These are phyloP conservation scores for Dioctria rufipes DNA, from an alignment of 2,888 invertebrate species.

Conservation along the genomic window DNA sequence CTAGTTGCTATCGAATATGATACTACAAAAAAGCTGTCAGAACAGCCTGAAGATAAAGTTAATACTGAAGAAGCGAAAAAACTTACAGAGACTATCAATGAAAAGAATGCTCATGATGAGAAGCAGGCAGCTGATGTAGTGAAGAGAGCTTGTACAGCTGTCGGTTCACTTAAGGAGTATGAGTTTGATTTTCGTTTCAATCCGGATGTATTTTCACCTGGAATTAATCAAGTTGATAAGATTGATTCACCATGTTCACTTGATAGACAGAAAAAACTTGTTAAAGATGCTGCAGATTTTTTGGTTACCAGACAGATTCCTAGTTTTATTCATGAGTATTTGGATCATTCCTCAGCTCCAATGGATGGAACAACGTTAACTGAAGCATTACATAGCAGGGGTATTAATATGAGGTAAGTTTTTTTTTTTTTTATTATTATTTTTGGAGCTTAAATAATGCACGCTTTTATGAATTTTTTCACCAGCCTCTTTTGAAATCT, in stretches of 20 bases:
- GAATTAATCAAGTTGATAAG: constrained; percentile 85
- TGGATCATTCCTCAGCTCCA: constrained; percentile 93
- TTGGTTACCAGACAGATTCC: constrained; percentile 95
- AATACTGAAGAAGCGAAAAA: constrained; percentile 92
- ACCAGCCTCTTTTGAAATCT: not conserved
- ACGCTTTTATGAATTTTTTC: too few species aligned
- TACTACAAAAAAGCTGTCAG: constrained; percentile 63
- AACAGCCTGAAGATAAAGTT: constrained; percentile 72
- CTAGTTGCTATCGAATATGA: constrained; percentile 61
- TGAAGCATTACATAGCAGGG: constrained; percentile 94
- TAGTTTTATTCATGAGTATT: constrained; percentile 90
- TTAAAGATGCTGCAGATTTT: constrained; percentile 97
- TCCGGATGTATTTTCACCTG: constrained; percentile 97
- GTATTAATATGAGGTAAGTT: constrained; percentile 86
- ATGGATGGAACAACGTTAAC: constrained; percentile 95
- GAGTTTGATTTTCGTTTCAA: constrained; percentile 99
- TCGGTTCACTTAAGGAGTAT: constrained; percentile 94
- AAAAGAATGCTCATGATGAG: constrained; percentile 82
- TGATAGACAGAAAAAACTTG: constrained; percentile 88
- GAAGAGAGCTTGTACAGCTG: constrained; percentile 89
- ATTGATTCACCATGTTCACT: constrained; percentile 79
- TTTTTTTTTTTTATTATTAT: not conserved
- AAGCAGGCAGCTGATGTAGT: constrained; percentile 86
- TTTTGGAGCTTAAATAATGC: not conserved
- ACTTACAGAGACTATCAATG: constrained; percentile 90